Evolutionary conservation across 1,140 invertebrate species (phyloP).

Genomic region (Holotrichia oblita): DNA sequence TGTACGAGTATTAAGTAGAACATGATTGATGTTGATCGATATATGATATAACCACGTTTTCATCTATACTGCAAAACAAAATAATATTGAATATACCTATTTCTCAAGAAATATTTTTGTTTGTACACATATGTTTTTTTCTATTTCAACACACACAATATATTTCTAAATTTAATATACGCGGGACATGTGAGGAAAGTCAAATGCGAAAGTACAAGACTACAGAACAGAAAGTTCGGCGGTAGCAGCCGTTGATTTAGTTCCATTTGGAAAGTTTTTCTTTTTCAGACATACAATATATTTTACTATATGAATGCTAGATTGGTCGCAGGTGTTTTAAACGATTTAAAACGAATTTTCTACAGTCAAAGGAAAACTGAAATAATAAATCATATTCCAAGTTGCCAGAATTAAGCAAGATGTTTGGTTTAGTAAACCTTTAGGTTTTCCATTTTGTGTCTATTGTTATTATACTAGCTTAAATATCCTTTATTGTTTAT

Average conservation of each 20-base stretch:
- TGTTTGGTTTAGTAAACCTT: no score
- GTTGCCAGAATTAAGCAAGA: background rate
- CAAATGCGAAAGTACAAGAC: background rate
- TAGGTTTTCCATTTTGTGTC: no score
- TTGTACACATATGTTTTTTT: background rate
- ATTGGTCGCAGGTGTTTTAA: conserved; percentile 13
- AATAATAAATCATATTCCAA: background rate
- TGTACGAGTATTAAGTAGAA: no score
- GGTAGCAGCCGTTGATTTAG: background rate
- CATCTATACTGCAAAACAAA: no score
- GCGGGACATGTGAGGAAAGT: background rate
- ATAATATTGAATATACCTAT: no score
- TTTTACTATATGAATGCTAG: background rate
- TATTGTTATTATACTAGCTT: no score
- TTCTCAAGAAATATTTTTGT: no score
- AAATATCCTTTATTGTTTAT: no score
- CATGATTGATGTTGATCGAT: no score
- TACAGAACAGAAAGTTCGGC: background rate
- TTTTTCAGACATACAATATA: background rate
- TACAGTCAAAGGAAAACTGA: background rate
- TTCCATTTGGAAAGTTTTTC: background rate
- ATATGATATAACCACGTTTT: no score
- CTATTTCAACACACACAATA: background rate
- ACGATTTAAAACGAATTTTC: conserved; percentile 18
- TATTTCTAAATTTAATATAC: conserved; percentile 18